Evolutionary conservation across 2,113 vertebrate genomes (phyloP).

Genomic region (Terrapene triunguis): DNA sequence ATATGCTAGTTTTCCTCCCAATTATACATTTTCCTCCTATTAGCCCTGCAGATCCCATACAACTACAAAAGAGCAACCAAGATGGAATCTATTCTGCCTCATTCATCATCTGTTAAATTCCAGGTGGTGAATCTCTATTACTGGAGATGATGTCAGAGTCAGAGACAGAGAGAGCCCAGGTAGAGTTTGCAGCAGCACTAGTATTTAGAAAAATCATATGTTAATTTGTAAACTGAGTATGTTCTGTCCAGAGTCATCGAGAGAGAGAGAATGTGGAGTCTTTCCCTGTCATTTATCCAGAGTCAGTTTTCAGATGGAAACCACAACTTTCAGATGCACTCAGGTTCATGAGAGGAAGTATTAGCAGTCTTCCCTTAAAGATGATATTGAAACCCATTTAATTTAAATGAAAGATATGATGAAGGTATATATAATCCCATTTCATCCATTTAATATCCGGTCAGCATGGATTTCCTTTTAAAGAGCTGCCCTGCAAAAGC

Average conservation of each 20-base stretch:
- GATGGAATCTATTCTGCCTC: background rate
- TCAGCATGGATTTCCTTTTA: slow-evolving; percentile 29
- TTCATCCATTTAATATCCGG: slow-evolving; percentile 51
- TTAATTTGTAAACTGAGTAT: background rate
- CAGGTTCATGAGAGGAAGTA: slow-evolving; percentile 16
- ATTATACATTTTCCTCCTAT: background rate
- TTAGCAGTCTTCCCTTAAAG: slow-evolving; percentile 59
- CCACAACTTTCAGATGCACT: background rate
- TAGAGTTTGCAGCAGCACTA: background rate
- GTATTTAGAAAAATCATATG: background rate
- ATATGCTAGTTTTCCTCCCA: background rate
- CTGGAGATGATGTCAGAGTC: background rate
- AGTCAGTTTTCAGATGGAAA: background rate
- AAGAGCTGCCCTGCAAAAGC: slow-evolving; percentile 45
- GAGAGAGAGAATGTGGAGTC: background rate
- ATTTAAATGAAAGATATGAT: slow-evolving; percentile 37
- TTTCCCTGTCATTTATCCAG: background rate
- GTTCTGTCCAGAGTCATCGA: background rate
- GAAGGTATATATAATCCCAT: slow-evolving; percentile 41
- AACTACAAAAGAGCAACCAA: background rate
- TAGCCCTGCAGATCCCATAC: background rate
- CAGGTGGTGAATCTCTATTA: background rate
- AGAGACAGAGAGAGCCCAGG: background rate
- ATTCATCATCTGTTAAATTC: background rate
- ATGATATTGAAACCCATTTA: slow-evolving; percentile 45